These are phyloP conservation scores for Cryptus viduatorius DNA, from an alignment of 2,888 invertebrate genomes.

Conservation along the genomic window DNA sequence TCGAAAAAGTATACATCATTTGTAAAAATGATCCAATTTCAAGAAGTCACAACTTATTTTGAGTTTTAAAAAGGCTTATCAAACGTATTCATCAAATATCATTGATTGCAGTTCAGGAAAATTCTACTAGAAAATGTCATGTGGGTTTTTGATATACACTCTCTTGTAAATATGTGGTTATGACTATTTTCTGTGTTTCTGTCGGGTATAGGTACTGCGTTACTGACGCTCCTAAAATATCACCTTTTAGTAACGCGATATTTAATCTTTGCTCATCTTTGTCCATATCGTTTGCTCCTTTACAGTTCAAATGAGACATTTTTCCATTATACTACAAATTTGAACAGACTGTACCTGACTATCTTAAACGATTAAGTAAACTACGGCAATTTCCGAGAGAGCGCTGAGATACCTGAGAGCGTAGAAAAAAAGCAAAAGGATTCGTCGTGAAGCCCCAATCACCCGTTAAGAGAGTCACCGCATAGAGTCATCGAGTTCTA, in stretches of 20 bases:
- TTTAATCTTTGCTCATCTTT: background rate
- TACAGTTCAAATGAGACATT: background rate
- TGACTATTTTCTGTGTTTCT: background rate
- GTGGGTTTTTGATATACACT: no score
- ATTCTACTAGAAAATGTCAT: no score
- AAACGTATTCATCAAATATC: no score
- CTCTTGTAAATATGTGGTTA: no score
- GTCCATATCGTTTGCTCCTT: background rate
- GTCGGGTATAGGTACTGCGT: background rate
- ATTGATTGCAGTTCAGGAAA: no score
- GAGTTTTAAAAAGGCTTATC: no score
- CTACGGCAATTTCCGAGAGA: background rate
- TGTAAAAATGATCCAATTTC: no score
- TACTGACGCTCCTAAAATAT: background rate
- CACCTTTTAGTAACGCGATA: background rate
- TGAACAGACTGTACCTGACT: background rate
- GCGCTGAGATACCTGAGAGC: constrained; percentile 2
- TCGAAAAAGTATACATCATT: no score
- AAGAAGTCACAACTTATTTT: no score
- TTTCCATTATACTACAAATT: background rate
- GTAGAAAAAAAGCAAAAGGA: constrained; percentile 9
- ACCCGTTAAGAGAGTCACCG: constrained; percentile 29
- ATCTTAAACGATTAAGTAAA: constrained; percentile 13
- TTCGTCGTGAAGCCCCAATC: constrained; percentile 24
- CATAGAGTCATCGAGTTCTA: constrained; percentile 50